Percentiles rank a stretch among this genome's conserved stretches.
phyloP scores from a whole-genome alignment of 2,797 vertebrate genomes.

The Peromyscus aztecus region DNA sequence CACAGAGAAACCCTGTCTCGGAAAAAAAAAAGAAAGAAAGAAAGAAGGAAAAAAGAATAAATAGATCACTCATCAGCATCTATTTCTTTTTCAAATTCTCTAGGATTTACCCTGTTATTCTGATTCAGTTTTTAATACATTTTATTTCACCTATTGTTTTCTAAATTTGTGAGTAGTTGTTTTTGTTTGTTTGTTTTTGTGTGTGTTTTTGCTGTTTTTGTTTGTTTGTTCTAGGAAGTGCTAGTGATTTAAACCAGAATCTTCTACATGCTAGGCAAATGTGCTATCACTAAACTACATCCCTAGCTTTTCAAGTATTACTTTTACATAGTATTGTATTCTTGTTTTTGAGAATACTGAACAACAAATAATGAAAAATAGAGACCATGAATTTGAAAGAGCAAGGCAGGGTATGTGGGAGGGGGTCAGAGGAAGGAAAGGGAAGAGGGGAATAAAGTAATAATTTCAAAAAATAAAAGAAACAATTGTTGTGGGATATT shows the following conservation, averaged over 20 bases:
- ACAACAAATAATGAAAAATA: not conserved
- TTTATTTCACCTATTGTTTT: not conserved
- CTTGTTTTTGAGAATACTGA: constrained; percentile 23
- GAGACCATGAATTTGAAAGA: not conserved
- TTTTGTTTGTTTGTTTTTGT: not conserved
- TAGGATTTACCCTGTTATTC: not conserved
- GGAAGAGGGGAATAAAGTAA: not conserved
- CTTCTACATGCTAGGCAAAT: not conserved
- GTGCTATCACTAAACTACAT: not conserved
- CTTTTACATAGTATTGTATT: not conserved
- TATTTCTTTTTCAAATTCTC: not conserved
- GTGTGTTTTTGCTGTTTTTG: not conserved
- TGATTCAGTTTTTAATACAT: not conserved
- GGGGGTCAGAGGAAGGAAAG: too few relatives aligned
- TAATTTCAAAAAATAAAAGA: not conserved
- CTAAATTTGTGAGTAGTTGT: not conserved
- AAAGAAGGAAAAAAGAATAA: not conserved
- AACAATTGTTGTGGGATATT: not conserved
- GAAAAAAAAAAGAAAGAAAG: too few relatives aligned
- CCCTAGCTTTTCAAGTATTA: not conserved
- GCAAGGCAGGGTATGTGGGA: not conserved
- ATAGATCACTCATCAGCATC: not conserved
- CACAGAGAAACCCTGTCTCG: too few relatives aligned
- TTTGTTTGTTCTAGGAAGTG: not conserved
- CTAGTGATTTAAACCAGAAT: not conserved